Evolutionary conservation across 2,113 vertebrate species (phyloP), one percentile per base, ranked within the genome.

Genomic region (Colaptes auratus): DNA sequence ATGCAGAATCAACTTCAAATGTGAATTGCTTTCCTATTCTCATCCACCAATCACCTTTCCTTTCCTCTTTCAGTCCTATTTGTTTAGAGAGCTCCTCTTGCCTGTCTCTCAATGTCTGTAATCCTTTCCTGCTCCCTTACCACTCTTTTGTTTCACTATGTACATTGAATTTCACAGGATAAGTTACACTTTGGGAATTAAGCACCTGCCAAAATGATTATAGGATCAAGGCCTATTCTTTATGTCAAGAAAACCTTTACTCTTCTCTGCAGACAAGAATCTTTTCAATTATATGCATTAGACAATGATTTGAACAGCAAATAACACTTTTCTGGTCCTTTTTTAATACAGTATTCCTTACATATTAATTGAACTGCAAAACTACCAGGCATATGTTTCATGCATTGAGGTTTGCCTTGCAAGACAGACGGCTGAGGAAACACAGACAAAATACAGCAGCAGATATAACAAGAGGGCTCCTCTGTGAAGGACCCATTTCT

Each of bases 191-290:
- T 93, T 83, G 93, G 94, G 93, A 97, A 91, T 95, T 96, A 95
- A 94, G 86, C 85, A 97, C 85, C 90, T 94, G 95, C 95, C 91
- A 95, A 95, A 96, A 94, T 96, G 94, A 95, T 95, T 95, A 95
- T 3, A 7, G 92, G 88, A 95, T 96, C 35, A 48, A 81, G 92
- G 55, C 70, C 92, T 95, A 36, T 83, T 81, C 82, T 94, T 91
- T 88, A 86, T 35, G 80, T 85, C 73, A 92, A 46, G 80, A 50
- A 94, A 96, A 91, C 73, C 76, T 89, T 72, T 89, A 78, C 30
- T 82, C 78, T 87, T 83, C 58, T 60, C 63, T 86, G 65, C 3
- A 0, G 78, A 83, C 58, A 69, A 75, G 92, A 95, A 90, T 75
- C 39, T 35, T 95, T 95, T 91, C 78, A 95, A 66, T 10, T 1